Evolutionary conservation across 2,797 vertebrate genomes (phyloP), one percentile per base, ranked within the genome.

Genomic region (Silurus aristotelis): DNA sequence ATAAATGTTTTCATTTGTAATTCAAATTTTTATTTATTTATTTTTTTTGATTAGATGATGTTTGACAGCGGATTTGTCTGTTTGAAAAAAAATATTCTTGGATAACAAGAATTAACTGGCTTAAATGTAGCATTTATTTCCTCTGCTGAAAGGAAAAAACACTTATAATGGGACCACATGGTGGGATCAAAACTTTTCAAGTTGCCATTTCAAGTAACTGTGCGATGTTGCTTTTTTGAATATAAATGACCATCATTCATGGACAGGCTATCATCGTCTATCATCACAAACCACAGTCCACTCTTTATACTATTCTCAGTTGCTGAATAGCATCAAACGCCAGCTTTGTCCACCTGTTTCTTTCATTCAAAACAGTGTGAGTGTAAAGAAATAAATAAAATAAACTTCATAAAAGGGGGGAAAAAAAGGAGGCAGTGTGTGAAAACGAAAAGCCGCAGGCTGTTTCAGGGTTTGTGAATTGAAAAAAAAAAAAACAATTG

Each of bases 401-500:
- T 80, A 70, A 82, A 71, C 31, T 52, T 70, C 67, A 83, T 72
- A 60, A 83, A 83, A 83, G 66, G 10, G 60, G 43, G 31, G 48
- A 71, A 71, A 67, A 76, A 73, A 10, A 86, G 82, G 79, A 63
- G 31, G 60, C 77, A 31, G 61, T 20, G 71, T 61, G 52, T 82
- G 80, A 86, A 85, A 55, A 55, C 56, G 58, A 76, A 85, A 76
- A 76, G 71, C 79, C 55, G 66, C 77, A 60, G 78, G 56, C 82
- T 79, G 61, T 75, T 85, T 89, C 64, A 88, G 70, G 72, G 13
- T 27, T 79, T 82, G 68, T 86, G 78, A 89, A 88, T 84, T 76
- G 66, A 87, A 84, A 87, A 52, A 52, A 52, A 52, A 7, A 52
- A 52, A 10, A 52, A 52, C 85, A 84, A 86, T 72, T 79, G 77